phyloP scores from a whole-genome alignment of 2,888 invertebrate species.

The Polyommatus iphigenia region DNA sequence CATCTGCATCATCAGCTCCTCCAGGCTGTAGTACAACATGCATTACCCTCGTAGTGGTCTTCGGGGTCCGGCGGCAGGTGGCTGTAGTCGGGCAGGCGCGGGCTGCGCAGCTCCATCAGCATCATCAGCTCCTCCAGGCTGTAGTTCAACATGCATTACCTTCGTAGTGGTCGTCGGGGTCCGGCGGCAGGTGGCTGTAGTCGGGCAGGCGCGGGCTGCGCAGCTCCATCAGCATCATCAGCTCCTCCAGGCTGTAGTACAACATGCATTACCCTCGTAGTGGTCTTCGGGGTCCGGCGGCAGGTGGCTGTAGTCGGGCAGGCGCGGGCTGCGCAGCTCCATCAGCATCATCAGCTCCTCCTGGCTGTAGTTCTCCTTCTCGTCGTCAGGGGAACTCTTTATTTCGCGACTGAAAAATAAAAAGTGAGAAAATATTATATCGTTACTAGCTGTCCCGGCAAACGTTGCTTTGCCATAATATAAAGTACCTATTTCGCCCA shows the following conservation, averaged over 20 bases:
- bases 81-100: slow-evolving; percentile 65
- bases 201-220: slow-evolving; percentile 67
- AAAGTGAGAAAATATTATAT: neutral
- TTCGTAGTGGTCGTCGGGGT: slow-evolving; percentile 53
- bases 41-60: slow-evolving; percentile 46
- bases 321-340: slow-evolving; percentile 61
- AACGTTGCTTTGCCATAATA: no score
- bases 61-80: slow-evolving; percentile 68
- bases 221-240: slow-evolving; percentile 47
- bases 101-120: slow-evolving; percentile 57
- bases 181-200: slow-evolving; percentile 69
- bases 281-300: slow-evolving; percentile 64
- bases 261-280: slow-evolving; percentile 46
- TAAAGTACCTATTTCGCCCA: no score
- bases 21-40: no score
- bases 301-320: slow-evolving; percentile 67
- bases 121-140: slow-evolving; percentile 44
- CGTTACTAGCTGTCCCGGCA: no score
- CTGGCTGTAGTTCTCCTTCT: slow-evolving; percentile 41
- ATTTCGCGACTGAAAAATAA: slow-evolving; percentile 50
- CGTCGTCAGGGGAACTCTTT: slow-evolving; percentile 48
- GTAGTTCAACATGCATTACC: no score
- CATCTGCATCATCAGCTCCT: no score
- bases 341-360: slow-evolving; percentile 45
- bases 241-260: slow-evolving; percentile 44